Evolutionary conservation across 1,140 invertebrate species (phyloP).

Genomic region (Cherax destructor): DNA sequence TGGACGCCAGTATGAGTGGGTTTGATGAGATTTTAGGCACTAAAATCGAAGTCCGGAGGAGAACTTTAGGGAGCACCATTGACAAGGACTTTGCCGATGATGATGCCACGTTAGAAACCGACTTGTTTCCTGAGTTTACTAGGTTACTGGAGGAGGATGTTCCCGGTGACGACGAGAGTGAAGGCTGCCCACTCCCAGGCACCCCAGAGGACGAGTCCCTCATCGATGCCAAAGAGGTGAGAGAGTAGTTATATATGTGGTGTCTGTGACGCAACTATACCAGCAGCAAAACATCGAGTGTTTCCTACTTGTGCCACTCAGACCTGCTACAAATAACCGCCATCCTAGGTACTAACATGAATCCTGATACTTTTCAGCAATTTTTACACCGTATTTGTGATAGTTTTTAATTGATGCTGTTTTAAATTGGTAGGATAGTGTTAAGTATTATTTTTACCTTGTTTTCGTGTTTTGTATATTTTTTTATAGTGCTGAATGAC

Average conservation of each 20-base stretch:
- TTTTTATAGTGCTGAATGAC: too few relatives aligned
- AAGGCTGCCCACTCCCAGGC: conserved; percentile 84
- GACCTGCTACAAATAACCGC: too few relatives aligned
- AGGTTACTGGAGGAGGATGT: conserved; percentile 67
- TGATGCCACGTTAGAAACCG: conserved; percentile 44
- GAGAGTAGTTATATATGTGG: not conserved
- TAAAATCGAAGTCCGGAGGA: conserved; percentile 48
- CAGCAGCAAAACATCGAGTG: not conserved
- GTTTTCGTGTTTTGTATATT: too few relatives aligned
- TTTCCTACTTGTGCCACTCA: too few relatives aligned
- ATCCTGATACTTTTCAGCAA: too few relatives aligned
- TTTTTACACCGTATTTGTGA: too few relatives aligned
- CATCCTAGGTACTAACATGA: too few relatives aligned
- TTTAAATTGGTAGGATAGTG: too few relatives aligned
- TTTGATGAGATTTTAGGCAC: conserved; percentile 61
- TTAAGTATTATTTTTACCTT: too few relatives aligned
- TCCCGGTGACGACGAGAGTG: conserved; percentile 84
- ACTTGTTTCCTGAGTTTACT: conserved; percentile 71
- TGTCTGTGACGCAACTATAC: conserved; percentile 25
- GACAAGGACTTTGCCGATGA: conserved; percentile 22
- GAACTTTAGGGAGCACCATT: conserved; percentile 42
- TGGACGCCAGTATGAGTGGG: conserved; percentile 49
- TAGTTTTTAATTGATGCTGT: too few relatives aligned
- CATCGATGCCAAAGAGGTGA: conserved; percentile 57
- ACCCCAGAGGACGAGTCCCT: conserved; percentile 85